Evolutionary conservation across 2,888 invertebrate genomes (phyloP), one percentile per base, ranked within the genome.

Genomic region (Allophyes oxyacanthae): DNA sequence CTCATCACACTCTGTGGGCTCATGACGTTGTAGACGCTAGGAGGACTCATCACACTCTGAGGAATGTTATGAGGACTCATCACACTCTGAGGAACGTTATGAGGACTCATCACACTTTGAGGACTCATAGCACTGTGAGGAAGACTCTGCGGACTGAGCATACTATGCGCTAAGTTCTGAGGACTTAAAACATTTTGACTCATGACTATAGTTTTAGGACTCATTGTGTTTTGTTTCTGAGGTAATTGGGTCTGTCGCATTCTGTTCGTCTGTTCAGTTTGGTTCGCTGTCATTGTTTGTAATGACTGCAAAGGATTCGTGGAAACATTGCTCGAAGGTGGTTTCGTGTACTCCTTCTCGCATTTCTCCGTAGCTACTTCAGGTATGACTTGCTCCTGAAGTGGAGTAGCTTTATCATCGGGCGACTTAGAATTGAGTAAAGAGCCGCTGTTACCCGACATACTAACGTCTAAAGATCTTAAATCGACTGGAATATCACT

Each of bases 401-500:
- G 62, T 2, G 90, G 82, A 54, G 87, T 83, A 54, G 82, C 85
- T 63, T 94, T 93, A 60, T 89, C 88, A 33, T 91, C 92, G n/a
- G 89, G 87, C 3, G 93, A 86, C 73, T 93, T 93, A 4, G 87
- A 78, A 63, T 89, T 88, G 59, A 93, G 74, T 48, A 94, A 83
- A 61, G 92, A 92, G 64, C 92, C 91, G 53, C 93, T 94, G 61
- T 94, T 93, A 32, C 93, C 92, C 20, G 94, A 94, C 94, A 94
- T 94, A 85, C 94, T 94, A 90, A 94, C 94, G 86, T 94, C 94
- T 91, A 94, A 89, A 15, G 94, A 94, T 81, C 94, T 92, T 93
- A 94, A 92, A 91, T 94, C 94, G 77, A 93, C 94, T 88, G 92
- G 93, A 83, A 94, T 93, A 93, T 94, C 94, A 93, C 92, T 94